phyloP scores from a whole-genome alignment of 1,140 invertebrate species.

The Macrosteles quadrilineatus region DNA sequence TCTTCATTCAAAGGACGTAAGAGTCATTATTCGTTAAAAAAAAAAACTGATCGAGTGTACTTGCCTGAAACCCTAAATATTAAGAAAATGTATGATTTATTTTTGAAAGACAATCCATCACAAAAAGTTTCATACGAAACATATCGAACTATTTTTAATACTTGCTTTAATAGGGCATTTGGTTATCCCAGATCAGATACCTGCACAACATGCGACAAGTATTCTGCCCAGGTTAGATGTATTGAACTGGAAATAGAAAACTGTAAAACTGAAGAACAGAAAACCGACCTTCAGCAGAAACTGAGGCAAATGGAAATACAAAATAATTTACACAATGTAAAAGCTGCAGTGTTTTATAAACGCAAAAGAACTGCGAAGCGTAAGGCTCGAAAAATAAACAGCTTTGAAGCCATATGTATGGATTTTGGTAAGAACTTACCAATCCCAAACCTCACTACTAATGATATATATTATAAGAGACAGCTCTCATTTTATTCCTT shows the following conservation, averaged over 20 bases:
- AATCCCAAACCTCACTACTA: slow-evolving; percentile 35
- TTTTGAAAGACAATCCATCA: slow-evolving; percentile 37
- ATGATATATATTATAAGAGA: slow-evolving; percentile 39
- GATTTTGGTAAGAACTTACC: slow-evolving; percentile 39
- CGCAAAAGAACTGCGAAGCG: slow-evolving; percentile 6
- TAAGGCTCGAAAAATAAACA: slow-evolving; percentile 2
- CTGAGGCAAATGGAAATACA: neutral
- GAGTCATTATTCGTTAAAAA: neutral
- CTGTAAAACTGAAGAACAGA: slow-evolving; percentile 24
- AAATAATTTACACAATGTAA: slow-evolving; percentile 27
- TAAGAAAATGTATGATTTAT: slow-evolving; percentile 35
- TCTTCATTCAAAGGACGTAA: neutral
- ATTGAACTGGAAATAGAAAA: slow-evolving; percentile 20
- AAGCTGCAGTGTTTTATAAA: slow-evolving; percentile 34
- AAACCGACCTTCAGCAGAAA: neutral
- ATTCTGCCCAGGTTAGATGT: neutral
- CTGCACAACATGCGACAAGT: slow-evolving; percentile 27
- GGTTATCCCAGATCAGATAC: slow-evolving; percentile 33
- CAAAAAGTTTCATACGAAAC: slow-evolving; percentile 24
- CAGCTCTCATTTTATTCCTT: slow-evolving; percentile 38
- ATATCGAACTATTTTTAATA: slow-evolving; percentile 32
- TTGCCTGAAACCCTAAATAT: slow-evolving; percentile 22
- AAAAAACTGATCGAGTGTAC: slow-evolving; percentile 23
- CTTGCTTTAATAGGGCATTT: slow-evolving; percentile 31
- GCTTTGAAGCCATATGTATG: slow-evolving; percentile 34